A percentile compares a stretch with the other conserved stretches of the same genome.
Evolutionary conservation across 2,888 invertebrate species (phyloP).

Genomic region (Anagyrus pseudococci): DNA sequence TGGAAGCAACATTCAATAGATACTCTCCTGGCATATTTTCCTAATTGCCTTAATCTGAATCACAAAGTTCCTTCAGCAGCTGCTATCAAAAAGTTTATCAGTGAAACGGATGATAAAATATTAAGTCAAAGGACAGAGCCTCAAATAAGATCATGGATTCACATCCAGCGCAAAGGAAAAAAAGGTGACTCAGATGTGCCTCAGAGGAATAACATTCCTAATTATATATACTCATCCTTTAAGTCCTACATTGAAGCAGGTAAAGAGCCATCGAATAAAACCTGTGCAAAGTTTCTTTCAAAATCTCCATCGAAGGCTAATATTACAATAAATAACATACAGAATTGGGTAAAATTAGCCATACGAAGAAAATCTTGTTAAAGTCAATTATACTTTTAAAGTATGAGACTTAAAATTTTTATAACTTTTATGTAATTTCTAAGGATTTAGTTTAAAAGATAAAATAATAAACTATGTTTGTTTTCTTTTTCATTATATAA

Average conservation of each 20-base stretch:
- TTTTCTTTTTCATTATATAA: no score
- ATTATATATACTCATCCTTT: slow-evolving; percentile 5
- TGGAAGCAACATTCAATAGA: slow-evolving; percentile 8
- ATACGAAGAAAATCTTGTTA: background rate
- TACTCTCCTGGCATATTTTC: slow-evolving; percentile 4
- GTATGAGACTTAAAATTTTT: background rate
- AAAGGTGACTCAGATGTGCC: background rate
- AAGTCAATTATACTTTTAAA: no score
- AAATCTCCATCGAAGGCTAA: slow-evolving; percentile 9
- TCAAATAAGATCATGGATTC: slow-evolving; percentile 8
- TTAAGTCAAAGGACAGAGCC: slow-evolving; percentile 3
- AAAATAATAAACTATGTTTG: no score
- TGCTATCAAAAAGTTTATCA: background rate
- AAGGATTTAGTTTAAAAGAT: slow-evolving; percentile 46
- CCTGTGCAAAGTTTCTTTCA: slow-evolving; percentile 7
- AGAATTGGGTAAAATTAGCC: slow-evolving; percentile 5
- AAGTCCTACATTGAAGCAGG: background rate
- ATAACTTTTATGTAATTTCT: background rate
- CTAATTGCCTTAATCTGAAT: slow-evolving; percentile 2
- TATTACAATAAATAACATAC: slow-evolving; percentile 3
- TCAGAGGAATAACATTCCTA: slow-evolving; percentile 4
- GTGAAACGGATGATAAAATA: background rate
- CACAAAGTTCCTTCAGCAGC: background rate
- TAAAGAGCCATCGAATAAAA: background rate
- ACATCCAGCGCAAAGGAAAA: background rate